Evolutionary conservation across 1,140 invertebrate genomes (phyloP).

Genomic region (Bombus sibiricus): DNA sequence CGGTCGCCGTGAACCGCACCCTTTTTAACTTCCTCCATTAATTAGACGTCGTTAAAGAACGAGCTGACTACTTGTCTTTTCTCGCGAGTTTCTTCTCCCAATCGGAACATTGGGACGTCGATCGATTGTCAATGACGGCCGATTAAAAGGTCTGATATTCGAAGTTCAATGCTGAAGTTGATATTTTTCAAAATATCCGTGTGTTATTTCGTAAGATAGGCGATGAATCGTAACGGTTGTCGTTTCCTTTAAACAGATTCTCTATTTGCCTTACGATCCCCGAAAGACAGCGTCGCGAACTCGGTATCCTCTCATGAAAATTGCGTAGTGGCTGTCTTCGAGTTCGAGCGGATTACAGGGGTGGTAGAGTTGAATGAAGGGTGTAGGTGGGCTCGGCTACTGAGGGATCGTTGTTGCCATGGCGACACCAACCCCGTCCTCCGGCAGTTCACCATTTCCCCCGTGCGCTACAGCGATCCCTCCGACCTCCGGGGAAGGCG

Average conservation of each 20-base stretch:
- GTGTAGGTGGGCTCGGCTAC: slow-evolving; percentile 77
- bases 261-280: background rate
- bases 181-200: background rate
- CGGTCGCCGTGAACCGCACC: background rate
- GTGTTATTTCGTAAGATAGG: background rate
- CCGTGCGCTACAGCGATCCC: slow-evolving; percentile 65
- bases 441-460: slow-evolving; percentile 68
- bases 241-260: background rate
- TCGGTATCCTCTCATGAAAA: slow-evolving; percentile 68
- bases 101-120: background rate
- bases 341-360: slow-evolving; percentile 72
- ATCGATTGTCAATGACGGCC: slow-evolving; percentile 13
- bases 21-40: slow-evolving; percentile 53
- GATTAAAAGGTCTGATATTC: background rate
- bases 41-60: slow-evolving; percentile 48
- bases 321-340: slow-evolving; percentile 73
- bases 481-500: slow-evolving; percentile 63
- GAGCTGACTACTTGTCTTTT: slow-evolving; percentile 6
- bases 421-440: slow-evolving; percentile 74
- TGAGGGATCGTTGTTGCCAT: slow-evolving; percentile 82
- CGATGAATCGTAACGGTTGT: background rate
- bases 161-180: too few relatives aligned
- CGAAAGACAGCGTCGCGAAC: slow-evolving; percentile 12
- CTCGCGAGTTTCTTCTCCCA: slow-evolving; percentile 2
- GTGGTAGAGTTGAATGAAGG: slow-evolving; percentile 75